Percentiles rank a stretch among this genome's conserved stretches.
These are phyloP conservation scores for Hirtodrosophila trivittata DNA, from an alignment of 2,888 invertebrate species.

Conservation along the genomic window DNA sequence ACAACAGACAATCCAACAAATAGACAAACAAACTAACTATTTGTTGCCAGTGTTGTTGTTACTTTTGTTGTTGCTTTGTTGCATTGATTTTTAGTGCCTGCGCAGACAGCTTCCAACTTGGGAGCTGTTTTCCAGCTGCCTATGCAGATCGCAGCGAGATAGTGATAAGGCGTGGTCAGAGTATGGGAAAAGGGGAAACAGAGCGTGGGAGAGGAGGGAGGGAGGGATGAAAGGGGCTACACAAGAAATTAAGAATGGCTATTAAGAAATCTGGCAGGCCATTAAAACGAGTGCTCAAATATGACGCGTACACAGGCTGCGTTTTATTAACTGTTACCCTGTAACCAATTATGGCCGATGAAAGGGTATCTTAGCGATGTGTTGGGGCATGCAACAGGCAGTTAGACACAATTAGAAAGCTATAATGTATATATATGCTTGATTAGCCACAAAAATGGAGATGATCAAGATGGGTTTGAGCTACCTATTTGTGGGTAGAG, in stretches of 20 bases:
- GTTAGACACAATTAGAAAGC: no score
- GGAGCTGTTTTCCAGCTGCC: constrained; percentile 28
- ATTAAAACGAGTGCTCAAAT: constrained; percentile 59
- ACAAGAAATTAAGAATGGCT: constrained; percentile 66
- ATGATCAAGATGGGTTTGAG: no score
- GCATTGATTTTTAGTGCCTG: constrained; percentile 48
- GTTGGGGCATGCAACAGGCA: not conserved
- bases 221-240: not conserved
- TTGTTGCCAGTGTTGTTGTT: constrained; percentile 9
- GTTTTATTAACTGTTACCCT: constrained; percentile 34
- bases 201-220: not conserved
- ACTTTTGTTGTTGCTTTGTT: constrained; percentile 31
- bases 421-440: no score
- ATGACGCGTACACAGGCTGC: constrained; percentile 43
- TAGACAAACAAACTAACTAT: constrained; percentile 12
- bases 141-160: constrained; percentile 42
- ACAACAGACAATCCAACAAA: constrained; percentile 17
- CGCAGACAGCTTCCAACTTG: constrained; percentile 11
- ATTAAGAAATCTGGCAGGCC: constrained; percentile 74
- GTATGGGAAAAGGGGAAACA: not conserved
- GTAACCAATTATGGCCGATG: not conserved
- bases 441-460: no score
- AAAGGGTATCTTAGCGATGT: not conserved
- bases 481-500: no score
- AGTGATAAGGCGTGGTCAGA: constrained; percentile 38